Evolutionary conservation across 2,797 vertebrate species (phyloP), one percentile per base, ranked within the genome.

Genomic region (Coracias cyanogaster): DNA sequence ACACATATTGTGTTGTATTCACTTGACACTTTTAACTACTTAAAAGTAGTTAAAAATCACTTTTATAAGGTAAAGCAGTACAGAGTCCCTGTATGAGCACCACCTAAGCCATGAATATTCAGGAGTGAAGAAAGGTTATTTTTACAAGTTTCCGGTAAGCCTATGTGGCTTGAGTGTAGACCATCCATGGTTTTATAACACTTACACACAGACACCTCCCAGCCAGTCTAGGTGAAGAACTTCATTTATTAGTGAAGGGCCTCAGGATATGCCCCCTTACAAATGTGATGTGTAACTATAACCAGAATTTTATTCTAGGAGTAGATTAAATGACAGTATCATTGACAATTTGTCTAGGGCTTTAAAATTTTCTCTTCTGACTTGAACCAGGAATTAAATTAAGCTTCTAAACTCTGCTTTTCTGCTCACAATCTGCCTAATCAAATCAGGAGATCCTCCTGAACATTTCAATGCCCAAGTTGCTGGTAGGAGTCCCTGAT

Each of bases 281-380:
- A 84, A 72, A 46, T 74, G 24, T n/a, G 74, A 39, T 21, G 7
- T 86, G 41, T 66, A 49, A 29, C 46, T 58, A 22, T 39, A 66
- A 66, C 43, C 70, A 26, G 54, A 70, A 61, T 90, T 86, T 90
- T 91, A 73, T 82, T 87, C 77, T 93, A 76, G 45, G 37, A 73
- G 58, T 86, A 89, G 64, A 46, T 93, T 92, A 82, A 86, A 86
- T 45, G 15, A 78, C 28, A 67, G 31, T 66, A 93, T 61, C 66
- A 46, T 52, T 79, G 80, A 92, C 43, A 95, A 64, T 83, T 93
- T 95, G 12, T 86, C 73, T 87, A 21, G n/a, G 24, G 10, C n/a
- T 91, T 91, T 82, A 69, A 82, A 85, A 76, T 83, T 97, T 92
- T 96, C 20, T 96, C 76, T 90, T 91, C 91, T 95, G 94, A 80